Percentiles rank a stretch among this genome's conserved stretches.
Evolutionary conservation across 2,888 invertebrate species (phyloP).

Genomic region (Pseudoips prasinana): DNA sequence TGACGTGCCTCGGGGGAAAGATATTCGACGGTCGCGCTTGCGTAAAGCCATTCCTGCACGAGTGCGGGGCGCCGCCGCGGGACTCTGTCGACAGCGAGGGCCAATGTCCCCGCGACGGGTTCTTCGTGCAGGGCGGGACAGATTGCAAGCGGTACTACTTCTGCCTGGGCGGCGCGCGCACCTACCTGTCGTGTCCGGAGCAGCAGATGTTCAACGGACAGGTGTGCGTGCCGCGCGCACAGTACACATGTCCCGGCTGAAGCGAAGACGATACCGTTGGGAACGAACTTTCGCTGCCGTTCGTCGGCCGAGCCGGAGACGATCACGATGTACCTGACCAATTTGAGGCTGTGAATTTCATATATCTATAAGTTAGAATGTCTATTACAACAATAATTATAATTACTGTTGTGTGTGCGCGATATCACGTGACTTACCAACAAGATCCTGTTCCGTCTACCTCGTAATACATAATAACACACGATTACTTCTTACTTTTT

Average conservation of each 20-base stretch:
- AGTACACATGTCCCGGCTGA: conserved; percentile 76
- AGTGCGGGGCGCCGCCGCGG: conserved; percentile 59
- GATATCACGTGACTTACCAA: too few species aligned
- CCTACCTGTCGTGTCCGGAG: conserved; percentile 69
- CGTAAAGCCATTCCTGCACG: conserved; percentile 62
- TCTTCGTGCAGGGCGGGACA: conserved; percentile 75
- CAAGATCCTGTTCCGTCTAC: conserved; percentile 10
- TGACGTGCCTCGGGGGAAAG: conserved; percentile 80
- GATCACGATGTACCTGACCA: conserved; percentile 59
- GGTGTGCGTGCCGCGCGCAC: conserved; percentile 70
- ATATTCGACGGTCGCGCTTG: conserved; percentile 83
- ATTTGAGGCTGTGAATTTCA: conserved; percentile 48
- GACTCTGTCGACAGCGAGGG: conserved; percentile 47
- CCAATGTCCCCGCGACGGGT: conserved; percentile 75
- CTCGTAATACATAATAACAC: conserved; percentile 41
- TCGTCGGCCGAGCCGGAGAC: conserved; percentile 19
- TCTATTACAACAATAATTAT: too few species aligned
- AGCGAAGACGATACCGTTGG: conserved; percentile 1
- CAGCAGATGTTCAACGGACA: conserved; percentile 82
- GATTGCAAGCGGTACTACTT: conserved; percentile 80
- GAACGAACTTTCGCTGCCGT: conserved; percentile 19
- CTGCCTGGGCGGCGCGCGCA: conserved; percentile 78
- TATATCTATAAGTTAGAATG: too few species aligned
- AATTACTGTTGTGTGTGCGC: too few species aligned
- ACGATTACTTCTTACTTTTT: conserved; percentile 52